Conservation (phyloP, 2,113 vertebrate genomes). For the Podarcis cretensis region DNA sequence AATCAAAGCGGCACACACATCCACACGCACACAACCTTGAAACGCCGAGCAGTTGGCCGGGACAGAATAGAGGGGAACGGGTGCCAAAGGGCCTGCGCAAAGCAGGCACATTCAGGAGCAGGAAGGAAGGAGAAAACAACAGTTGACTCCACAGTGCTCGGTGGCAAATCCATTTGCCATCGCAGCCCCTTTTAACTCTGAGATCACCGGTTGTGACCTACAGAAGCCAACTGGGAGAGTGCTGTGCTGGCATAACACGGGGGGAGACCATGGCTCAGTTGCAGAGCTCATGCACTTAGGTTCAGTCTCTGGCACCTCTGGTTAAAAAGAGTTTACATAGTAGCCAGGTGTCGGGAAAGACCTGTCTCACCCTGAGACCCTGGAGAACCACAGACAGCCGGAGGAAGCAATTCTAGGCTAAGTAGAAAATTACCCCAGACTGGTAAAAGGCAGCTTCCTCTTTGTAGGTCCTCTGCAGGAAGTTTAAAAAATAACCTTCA, state of each 20-base stretch:
- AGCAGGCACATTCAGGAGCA: not conserved
- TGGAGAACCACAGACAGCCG: not conserved
- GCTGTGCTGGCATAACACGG: not conserved
- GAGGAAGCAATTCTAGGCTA: not conserved
- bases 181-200: not conserved
- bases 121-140: not conserved
- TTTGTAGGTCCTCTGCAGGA: not conserved
- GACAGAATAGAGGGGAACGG: not conserved
- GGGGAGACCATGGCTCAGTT: not conserved
- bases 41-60: not conserved
- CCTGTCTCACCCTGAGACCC: not conserved
- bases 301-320: not conserved
- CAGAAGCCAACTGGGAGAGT: not conserved
- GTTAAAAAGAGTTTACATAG: not conserved
- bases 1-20: not conserved
- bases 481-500: not conserved
- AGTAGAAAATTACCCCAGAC: not conserved
- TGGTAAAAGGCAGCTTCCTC: not conserved
- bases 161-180: not conserved
- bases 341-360: not conserved
- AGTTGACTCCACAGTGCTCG: not conserved
- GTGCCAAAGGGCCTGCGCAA: not conserved
- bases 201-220: not conserved
- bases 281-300: not conserved
- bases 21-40: not conserved